Evolutionary conservation across 2,888 invertebrate genomes (phyloP).

Genomic region (Eupeodes luniger): DNA sequence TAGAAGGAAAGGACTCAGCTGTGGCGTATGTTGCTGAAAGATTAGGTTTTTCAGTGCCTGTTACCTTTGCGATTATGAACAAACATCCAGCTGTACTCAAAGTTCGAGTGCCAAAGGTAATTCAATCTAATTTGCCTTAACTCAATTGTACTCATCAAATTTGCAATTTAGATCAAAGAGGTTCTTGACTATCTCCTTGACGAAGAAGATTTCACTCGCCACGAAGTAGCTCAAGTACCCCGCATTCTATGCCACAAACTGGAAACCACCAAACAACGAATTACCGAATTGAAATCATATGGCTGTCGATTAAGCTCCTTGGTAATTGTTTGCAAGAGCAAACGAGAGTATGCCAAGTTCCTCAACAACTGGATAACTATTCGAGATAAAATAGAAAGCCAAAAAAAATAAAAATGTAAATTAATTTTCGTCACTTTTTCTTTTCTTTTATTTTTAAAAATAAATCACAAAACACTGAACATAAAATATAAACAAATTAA

Average conservation of each 20-base stretch:
- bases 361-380: conserved; percentile 81
- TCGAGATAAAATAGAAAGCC: conserved; percentile 25
- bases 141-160: background rate
- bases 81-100: conserved; percentile 85
- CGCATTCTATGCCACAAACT: conserved; percentile 86
- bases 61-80: conserved; percentile 85
- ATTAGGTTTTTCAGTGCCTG: conserved; percentile 84
- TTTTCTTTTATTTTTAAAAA: conserved; percentile 61
- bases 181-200: conserved; percentile 86
- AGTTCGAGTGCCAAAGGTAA: conserved; percentile 86
- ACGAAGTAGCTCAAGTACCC: conserved; percentile 86
- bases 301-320: conserved; percentile 85
- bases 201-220: conserved; percentile 85
- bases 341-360: conserved; percentile 86
- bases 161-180: conserved; percentile 85
- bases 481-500: conserved; percentile 11
- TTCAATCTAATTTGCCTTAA: background rate
- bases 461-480: conserved; percentile 67
- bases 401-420: conserved; percentile 8
- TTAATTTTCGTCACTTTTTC: conserved; percentile 25
- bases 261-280: conserved; percentile 85
- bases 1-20: conserved; percentile 85
- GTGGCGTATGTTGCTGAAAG: conserved; percentile 86
- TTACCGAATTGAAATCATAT: conserved; percentile 84
- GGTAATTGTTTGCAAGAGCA: conserved; percentile 86